These are phyloP conservation scores for Scolopax bukidnonensis DNA, from an alignment of 2,797 vertebrate genomes.

Conservation along the genomic window DNA sequence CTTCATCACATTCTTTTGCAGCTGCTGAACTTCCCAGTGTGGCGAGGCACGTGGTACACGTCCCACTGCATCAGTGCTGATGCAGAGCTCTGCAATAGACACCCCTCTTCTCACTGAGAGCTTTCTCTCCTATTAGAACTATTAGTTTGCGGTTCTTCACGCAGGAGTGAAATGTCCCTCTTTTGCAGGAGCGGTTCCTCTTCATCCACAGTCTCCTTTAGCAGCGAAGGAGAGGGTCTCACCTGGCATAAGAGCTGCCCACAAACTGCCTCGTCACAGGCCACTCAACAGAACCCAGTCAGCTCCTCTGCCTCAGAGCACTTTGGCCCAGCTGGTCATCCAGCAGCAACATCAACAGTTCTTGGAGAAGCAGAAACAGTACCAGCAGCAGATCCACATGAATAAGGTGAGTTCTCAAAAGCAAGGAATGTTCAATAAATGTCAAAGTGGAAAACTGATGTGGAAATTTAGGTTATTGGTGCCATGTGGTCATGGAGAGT, in stretches of 20 bases:
- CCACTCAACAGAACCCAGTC: constrained; percentile 97
- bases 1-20: constrained; percentile 60
- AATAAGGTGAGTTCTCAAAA: constrained; percentile 88
- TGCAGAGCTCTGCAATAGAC: background rate
- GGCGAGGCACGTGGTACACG: background rate
- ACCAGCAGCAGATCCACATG: constrained; percentile 97
- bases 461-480: background rate
- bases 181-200: constrained; percentile 83
- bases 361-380: constrained; percentile 97
- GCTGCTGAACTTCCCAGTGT: constrained; percentile 24
- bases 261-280: constrained; percentile 94
- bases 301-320: constrained; percentile 95
- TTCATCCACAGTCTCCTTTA: constrained; percentile 92
- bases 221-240: constrained; percentile 89
- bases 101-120: background rate
- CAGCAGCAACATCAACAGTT: constrained; percentile 99
- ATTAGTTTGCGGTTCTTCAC: background rate
- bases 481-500: background rate
- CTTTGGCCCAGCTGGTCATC: constrained; percentile 95
- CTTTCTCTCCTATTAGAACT: constrained; percentile 6
- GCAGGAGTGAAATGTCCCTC: constrained; percentile 22
- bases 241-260: constrained; percentile 83
- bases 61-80: background rate
- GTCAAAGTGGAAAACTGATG: background rate
- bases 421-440: background rate